A percentile compares a stretch with the other conserved stretches of the same genome.
phyloP scores from a whole-genome alignment of 92 coral and sea anemone species.

The Siderastrea siderea region DNA sequence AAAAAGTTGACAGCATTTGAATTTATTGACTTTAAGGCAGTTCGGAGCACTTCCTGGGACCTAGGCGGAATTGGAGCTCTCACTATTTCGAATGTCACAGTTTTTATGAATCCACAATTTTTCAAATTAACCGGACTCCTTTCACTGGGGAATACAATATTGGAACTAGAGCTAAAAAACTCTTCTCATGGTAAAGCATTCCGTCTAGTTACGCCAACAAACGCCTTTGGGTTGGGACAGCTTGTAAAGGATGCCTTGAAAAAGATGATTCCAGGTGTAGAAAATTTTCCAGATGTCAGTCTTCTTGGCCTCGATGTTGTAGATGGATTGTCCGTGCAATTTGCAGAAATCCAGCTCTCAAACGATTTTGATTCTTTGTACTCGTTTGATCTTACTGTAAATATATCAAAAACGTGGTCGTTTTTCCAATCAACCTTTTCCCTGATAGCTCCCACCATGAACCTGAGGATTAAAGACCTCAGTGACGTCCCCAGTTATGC shows the following conservation, averaged over 20 bases:
- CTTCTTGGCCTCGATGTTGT: constrained; percentile 52
- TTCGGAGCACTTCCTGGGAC: constrained; percentile 50
- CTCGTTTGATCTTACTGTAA: constrained; percentile 36
- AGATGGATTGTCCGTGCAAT: constrained; percentile 34
- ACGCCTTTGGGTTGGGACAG: constrained; percentile 17
- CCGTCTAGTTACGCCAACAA: constrained; percentile 16
- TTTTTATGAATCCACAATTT: constrained; percentile 26
- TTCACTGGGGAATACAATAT: not conserved
- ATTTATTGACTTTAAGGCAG: constrained; percentile 27
- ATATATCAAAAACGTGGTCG: constrained; percentile 52
- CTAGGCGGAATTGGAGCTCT: constrained; percentile 59
- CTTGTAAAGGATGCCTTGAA: constrained; percentile 31
- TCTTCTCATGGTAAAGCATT: constrained; percentile 40
- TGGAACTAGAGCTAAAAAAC: constrained; percentile 27
- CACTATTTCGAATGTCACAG: constrained; percentile 8
- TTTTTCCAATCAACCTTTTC: constrained; percentile 52
- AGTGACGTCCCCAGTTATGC: constrained; percentile 48
- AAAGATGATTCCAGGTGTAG: constrained; percentile 43
- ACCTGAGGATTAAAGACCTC: constrained; percentile 45
- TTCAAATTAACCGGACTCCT: constrained; percentile 9
- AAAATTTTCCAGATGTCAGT: constrained; percentile 48
- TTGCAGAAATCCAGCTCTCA: constrained; percentile 41
- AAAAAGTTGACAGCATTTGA: constrained; percentile 39
- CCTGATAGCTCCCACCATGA: constrained; percentile 47
- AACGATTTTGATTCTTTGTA: constrained; percentile 43